Conservation (phyloP, 2,797 vertebrate genomes). For the Echiichthys vipera region DNA sequence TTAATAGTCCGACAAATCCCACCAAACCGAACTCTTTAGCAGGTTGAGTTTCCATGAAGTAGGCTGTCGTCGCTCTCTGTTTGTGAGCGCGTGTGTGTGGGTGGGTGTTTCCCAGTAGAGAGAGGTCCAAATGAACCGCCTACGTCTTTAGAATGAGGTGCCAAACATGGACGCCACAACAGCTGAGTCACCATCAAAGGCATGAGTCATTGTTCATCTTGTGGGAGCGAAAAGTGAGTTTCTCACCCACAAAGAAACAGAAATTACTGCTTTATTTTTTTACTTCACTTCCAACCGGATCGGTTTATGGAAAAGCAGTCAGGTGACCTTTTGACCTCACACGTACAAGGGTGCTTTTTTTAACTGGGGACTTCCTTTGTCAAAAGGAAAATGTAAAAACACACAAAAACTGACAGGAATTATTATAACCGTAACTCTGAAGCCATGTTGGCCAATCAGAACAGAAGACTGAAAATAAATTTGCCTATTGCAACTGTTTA, state of each 20-base stretch:
- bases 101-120: constrained; percentile 58
- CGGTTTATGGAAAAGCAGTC: not conserved
- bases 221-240: constrained; percentile 1
- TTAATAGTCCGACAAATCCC: constrained; percentile 6
- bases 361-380: too few relatives aligned
- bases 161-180: constrained; percentile 32
- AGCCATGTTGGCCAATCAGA: too few relatives aligned
- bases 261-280: not conserved
- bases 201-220: constrained; percentile 50
- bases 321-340: constrained; percentile 6
- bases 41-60: constrained; percentile 15
- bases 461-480: too few relatives aligned
- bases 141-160: constrained; percentile 39
- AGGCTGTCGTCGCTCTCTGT: constrained; percentile 20
- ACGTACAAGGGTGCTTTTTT: too few relatives aligned
- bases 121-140: constrained; percentile 46
- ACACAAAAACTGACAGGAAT: too few relatives aligned
- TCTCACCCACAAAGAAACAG: not conserved
- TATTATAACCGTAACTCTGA: too few relatives aligned
- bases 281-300: not conserved
- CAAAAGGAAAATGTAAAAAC: too few relatives aligned
- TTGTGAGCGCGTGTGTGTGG: constrained; percentile 23
- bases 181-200: constrained; percentile 49
- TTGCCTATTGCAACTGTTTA: too few relatives aligned
- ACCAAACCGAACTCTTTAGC: constrained; percentile 6